These are phyloP conservation scores for Nebria salina DNA, from an alignment of 2,888 invertebrate species.

Conservation along the genomic window DNA sequence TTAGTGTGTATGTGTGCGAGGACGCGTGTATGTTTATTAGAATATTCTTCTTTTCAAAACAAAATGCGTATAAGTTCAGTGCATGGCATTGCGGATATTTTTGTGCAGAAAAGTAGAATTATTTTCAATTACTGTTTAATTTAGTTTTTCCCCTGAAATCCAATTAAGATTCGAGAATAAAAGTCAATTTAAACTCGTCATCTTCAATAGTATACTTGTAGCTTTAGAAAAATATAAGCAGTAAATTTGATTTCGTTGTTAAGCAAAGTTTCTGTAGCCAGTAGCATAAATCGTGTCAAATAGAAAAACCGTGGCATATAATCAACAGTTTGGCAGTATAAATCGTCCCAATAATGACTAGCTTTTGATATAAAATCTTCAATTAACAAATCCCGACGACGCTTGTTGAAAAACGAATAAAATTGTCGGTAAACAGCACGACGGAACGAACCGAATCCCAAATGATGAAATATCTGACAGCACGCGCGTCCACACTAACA, in stretches of 20 bases:
- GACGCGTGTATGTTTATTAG: no score
- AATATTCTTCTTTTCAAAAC: no score
- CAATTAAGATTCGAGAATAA: no score
- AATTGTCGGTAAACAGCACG: slow-evolving; percentile 18
- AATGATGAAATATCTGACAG: not conserved
- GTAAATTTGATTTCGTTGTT: slow-evolving; percentile 4
- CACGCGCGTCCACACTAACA: not conserved
- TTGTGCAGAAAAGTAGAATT: no score
- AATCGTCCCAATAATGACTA: slow-evolving; percentile 29
- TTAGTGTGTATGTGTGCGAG: no score
- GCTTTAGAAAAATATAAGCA: not conserved
- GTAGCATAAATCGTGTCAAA: not conserved
- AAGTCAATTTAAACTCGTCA: no score
- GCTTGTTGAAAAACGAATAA: not conserved
- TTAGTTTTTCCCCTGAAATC: no score
- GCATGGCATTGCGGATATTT: no score
- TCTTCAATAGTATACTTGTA: not conserved
- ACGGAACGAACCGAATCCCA: slow-evolving; percentile 22
- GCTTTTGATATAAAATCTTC: slow-evolving; percentile 29
- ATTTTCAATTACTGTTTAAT: no score
- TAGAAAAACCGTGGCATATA: not conserved
- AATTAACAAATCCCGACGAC: not conserved
- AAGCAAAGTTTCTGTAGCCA: slow-evolving; percentile 10
- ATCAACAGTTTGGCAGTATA: slow-evolving; percentile 4
- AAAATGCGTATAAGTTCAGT: no score